Evolutionary conservation across 2,888 invertebrate species (phyloP).

Genomic region (Morpho helenor): DNA sequence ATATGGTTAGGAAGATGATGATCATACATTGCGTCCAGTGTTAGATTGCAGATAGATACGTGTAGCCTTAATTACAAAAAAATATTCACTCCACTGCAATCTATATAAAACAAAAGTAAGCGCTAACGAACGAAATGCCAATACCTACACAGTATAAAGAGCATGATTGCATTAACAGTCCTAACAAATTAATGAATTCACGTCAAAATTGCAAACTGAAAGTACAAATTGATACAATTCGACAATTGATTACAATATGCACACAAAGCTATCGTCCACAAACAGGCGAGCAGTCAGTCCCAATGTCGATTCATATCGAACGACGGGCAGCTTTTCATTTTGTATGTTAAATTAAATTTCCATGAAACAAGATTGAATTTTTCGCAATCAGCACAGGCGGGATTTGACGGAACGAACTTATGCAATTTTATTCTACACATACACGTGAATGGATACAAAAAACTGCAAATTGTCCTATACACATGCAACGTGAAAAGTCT

Average conservation of each 20-base stretch:
- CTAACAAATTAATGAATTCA: conserved; percentile 64
- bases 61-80: too few species aligned
- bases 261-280: conserved; percentile 70
- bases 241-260: conserved; percentile 76
- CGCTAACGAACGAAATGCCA: conserved; percentile 15
- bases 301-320: conserved; percentile 73
- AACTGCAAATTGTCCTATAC: conserved; percentile 5
- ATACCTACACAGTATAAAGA: conserved; percentile 25
- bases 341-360: conserved; percentile 79
- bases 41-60: too few species aligned
- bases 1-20: too few species aligned
- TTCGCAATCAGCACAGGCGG: conserved; percentile 72
- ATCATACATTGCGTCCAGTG: too few species aligned
- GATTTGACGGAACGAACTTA: conserved; percentile 49
- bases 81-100: too few species aligned
- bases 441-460: conserved; percentile 14
- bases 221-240: conserved; percentile 71
- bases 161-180: conserved; percentile 43
- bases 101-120: conserved; percentile 14
- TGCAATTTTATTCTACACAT: conserved; percentile 36
- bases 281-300: conserved; percentile 70
- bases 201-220: conserved; percentile 72
- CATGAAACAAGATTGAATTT: conserved; percentile 79
- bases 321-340: conserved; percentile 73
- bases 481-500: background rate